Evolutionary conservation across 2,113 vertebrate genomes (phyloP), one percentile per base, ranked within the genome.

Genomic region (Odontophorus gujanensis): DNA sequence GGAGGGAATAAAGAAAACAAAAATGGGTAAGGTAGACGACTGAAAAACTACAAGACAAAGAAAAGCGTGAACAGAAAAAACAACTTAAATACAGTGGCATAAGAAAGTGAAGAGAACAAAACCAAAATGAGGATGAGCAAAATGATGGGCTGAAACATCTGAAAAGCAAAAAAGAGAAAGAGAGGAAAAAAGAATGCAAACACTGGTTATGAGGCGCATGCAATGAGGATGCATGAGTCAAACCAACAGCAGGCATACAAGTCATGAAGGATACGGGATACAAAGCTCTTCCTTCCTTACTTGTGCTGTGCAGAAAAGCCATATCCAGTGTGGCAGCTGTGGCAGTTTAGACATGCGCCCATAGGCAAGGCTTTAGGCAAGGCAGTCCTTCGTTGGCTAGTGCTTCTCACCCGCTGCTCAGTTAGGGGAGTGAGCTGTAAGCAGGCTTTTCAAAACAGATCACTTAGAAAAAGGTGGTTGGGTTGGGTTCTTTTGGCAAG

Each of bases 121-220:
- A 98, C 97, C 80, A 98, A 98, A 97, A 98, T 97, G 98, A 99
- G 97, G 96, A 98, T 98, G 98, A 99, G 98, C 98, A 98, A 98
- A 98, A 99, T 96, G 96, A 98, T 97, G 98, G 98, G 98, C 97
- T 98, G 99, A 98, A 98, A 99, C 97, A 98, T 98, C 98, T 98
- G 98, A 97, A 98, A 97, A 98, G 98, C 97, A 98, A 98, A 98
- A 98, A 97, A 97, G 97, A 97, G 96, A 96, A 97, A 97, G 97
- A 96, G 97, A 96, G 97, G 89, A 96, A 92, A 97, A 97, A 98
- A 98, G 97, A 98, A 98, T 97, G 98, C 98, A 98, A 98, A 99
- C 98, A 98, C 98, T 95, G 97, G 98, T 98, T 98, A 99, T 98
- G 98, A 98, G 98, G 98, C 98, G 97, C 99, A 99, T 99, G 99